These are phyloP conservation scores for Hanleya hanleyi DNA, from an alignment of 2,888 invertebrate species.

Conservation along the genomic window DNA sequence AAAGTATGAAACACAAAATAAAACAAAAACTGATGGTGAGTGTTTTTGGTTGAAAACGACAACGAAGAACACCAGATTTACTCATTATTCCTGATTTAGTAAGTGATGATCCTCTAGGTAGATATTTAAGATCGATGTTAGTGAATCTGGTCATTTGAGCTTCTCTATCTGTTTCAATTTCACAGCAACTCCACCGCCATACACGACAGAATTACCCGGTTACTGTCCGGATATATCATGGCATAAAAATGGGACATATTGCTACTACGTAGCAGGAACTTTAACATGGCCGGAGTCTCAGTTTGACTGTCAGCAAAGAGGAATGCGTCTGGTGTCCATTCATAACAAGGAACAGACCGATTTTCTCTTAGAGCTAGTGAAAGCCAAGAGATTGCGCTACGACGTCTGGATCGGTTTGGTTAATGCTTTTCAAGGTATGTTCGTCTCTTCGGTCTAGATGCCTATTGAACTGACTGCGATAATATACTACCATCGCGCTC, in stretches of 20 bases:
- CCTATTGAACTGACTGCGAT: neutral
- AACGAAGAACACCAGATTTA: too few relatives aligned
- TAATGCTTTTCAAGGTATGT: neutral
- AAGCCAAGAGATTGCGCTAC: neutral
- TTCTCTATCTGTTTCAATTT: too few relatives aligned
- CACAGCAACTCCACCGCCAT: conserved; percentile 28
- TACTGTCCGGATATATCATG: conserved; percentile 39
- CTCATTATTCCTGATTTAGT: too few relatives aligned
- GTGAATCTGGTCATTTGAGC: too few relatives aligned
- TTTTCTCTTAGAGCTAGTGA: conserved; percentile 24
- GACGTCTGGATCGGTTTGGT: neutral
- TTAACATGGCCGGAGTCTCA: conserved; percentile 41
- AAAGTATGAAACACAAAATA: too few relatives aligned
- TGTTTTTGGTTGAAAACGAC: too few relatives aligned
- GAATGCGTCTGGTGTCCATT: conserved; percentile 41
- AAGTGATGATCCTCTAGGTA: too few relatives aligned
- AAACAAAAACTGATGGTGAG: too few relatives aligned
- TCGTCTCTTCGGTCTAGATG: neutral
- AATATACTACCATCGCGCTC: too few relatives aligned
- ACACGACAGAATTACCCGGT: conserved; percentile 25
- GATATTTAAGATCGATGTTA: too few relatives aligned
- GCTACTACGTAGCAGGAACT: conserved; percentile 29
- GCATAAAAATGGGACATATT: conserved; percentile 35
- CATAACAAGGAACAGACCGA: conserved; percentile 32
- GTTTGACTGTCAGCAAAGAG: conserved; percentile 34